Percentiles rank a stretch among this genome's conserved stretches.
These are phyloP conservation scores for Thysanoteuthis rhombus DNA, from an alignment of 2,888 invertebrate species.

Conservation along the genomic window DNA sequence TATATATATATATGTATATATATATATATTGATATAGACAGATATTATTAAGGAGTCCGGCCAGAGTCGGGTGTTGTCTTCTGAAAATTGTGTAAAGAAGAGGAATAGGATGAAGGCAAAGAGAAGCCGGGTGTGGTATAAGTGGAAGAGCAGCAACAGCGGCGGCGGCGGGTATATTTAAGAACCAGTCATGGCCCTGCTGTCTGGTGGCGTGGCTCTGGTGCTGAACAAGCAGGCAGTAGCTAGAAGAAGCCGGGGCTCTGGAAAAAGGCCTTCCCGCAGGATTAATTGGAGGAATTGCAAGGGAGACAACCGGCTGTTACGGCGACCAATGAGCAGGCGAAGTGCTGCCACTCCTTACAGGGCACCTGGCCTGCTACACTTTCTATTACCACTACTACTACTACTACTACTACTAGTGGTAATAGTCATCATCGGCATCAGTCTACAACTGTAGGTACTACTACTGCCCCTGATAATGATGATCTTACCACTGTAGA, in stretches of 20 bases:
- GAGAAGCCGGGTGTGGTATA: neutral
- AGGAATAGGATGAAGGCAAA: neutral
- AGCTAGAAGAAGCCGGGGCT: conserved; percentile 20
- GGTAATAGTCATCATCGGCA: neutral
- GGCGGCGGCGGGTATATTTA: neutral
- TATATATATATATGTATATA: too few relatives aligned
- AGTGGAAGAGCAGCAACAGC: neutral
- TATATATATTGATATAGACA: too few relatives aligned
- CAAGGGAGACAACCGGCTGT: conserved; percentile 25
- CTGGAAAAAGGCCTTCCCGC: conserved; percentile 27
- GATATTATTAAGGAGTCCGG: neutral
- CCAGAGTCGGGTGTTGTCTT: neutral
- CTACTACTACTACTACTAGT: neutral
- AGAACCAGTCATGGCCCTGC: conserved; percentile 13
- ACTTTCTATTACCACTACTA: conserved; percentile 2
- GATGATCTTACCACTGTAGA: neutral
- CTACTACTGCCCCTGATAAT: neutral
- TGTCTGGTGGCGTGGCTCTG: neutral
- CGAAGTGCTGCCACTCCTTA: conserved; percentile 23
- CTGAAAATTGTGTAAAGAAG: neutral
- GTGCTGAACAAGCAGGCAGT: neutral
- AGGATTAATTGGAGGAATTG: conserved; percentile 27
- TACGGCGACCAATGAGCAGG: conserved; percentile 28
- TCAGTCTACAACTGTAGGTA: neutral
- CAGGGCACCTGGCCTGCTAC: conserved; percentile 26